Evolutionary conservation across 1,140 invertebrate genomes (phyloP).

Genomic region (Steinernema khuongi): DNA sequence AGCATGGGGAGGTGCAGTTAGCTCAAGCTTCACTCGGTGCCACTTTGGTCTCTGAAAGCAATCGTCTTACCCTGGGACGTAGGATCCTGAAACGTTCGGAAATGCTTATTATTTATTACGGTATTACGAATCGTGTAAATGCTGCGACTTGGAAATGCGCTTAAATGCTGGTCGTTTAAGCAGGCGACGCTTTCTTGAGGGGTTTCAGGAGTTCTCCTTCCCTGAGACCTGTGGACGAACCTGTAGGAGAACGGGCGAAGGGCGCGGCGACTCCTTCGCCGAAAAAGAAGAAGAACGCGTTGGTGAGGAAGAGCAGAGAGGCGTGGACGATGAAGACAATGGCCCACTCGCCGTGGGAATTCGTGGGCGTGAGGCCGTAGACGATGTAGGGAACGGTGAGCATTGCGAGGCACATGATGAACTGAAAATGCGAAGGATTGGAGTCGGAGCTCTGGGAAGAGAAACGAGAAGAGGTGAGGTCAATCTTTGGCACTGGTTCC

Average conservation of each 20-base stretch:
- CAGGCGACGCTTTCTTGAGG: background rate
- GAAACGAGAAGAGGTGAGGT: slow-evolving; percentile 16
- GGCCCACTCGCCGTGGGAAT: slow-evolving; percentile 32
- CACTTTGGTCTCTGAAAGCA: no score
- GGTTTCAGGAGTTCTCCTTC: slow-evolving; percentile 9
- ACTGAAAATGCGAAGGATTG: slow-evolving; percentile 23
- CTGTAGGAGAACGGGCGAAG: background rate
- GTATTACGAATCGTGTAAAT: no score
- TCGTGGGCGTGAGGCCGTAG: slow-evolving; percentile 20
- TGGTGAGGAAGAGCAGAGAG: slow-evolving; percentile 23
- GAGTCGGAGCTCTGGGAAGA: background rate
- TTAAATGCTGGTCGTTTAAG: background rate
- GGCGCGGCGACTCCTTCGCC: slow-evolving; percentile 24
- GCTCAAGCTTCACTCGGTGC: no score
- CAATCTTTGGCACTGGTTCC: no score
- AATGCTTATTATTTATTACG: no score
- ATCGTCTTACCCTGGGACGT: no score
- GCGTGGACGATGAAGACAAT: slow-evolving; percentile 31
- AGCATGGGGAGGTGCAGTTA: no score
- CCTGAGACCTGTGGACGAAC: background rate
- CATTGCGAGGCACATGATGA: slow-evolving; percentile 35
- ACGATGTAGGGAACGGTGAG: slow-evolving; percentile 31
- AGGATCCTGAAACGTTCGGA: no score
- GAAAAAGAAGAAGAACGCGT: slow-evolving; percentile 27
- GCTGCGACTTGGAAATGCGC: background rate